A percentile compares a stretch with the other conserved stretches of the same genome.
Conservation (phyloP, 2,797 vertebrate species). For the Peromyscus attwateri region DNA sequence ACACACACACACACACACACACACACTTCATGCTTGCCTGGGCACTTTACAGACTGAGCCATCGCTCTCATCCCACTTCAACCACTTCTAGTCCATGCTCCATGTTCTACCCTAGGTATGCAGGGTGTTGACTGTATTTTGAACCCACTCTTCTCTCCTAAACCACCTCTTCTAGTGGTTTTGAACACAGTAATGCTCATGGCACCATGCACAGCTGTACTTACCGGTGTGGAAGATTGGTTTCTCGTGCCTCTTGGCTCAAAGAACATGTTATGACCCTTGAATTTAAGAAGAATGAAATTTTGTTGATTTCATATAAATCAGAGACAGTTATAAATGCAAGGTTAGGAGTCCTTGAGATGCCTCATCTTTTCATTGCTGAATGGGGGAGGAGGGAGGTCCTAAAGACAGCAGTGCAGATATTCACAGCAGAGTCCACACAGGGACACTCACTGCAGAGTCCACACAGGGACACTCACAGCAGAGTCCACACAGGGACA, state of each 20-base stretch:
- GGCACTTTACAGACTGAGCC: not conserved
- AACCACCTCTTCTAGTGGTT: not conserved
- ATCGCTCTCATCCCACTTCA: not conserved
- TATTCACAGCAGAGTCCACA: not conserved
- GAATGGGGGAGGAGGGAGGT: not conserved
- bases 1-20: not conserved
- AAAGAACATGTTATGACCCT: not conserved
- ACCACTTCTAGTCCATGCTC: not conserved
- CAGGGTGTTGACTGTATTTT: not conserved
- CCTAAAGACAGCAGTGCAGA: accelerated
- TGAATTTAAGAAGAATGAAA: not conserved
- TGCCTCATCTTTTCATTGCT: not conserved
- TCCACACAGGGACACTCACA: too few relatives aligned
- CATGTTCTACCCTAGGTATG: not conserved
- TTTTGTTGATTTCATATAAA: not conserved
- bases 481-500: too few relatives aligned
- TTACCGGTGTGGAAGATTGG: not conserved
- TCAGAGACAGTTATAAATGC: not conserved
- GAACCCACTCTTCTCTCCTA: too few relatives aligned
- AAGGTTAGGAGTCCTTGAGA: not conserved
- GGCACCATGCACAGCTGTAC: not conserved
- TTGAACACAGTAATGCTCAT: not conserved
- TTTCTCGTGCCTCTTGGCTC: not conserved
- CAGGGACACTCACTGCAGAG: not conserved
- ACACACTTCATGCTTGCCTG: not conserved